Evolutionary conservation across 2,113 vertebrate species (phyloP).

Genomic region (Engystomops pustulosus): DNA sequence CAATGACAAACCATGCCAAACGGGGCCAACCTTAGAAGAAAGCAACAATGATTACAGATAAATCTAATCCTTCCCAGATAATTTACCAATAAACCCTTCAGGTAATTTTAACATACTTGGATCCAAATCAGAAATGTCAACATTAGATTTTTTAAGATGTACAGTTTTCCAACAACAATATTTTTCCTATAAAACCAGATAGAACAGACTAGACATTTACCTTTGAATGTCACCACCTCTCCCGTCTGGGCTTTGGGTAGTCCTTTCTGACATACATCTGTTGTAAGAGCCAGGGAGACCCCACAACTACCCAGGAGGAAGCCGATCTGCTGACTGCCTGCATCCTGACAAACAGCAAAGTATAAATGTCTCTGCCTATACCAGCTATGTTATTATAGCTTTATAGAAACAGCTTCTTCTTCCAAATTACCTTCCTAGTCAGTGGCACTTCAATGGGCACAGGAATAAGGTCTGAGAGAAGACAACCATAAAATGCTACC

Average conservation of each 20-base stretch:
- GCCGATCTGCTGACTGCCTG: slow-evolving; percentile 93
- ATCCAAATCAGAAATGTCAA: not conserved
- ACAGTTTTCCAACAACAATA: not conserved
- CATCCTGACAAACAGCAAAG: slow-evolving; percentile 77
- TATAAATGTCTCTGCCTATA: not conserved
- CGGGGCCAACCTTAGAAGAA: slow-evolving; percentile 86
- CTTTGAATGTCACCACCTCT: slow-evolving; percentile 93
- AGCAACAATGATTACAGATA: not conserved
- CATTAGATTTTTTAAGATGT: too few relatives aligned
- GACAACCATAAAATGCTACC: slow-evolving; percentile 96
- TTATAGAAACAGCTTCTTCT: too few relatives aligned
- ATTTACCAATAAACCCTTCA: not conserved
- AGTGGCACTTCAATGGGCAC: slow-evolving; percentile 96
- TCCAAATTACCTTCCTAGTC: slow-evolving; percentile 86
- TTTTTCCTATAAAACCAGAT: too few relatives aligned
- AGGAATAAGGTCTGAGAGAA: slow-evolving; percentile 91
- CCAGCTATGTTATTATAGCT: too few relatives aligned
- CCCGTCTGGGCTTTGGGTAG: slow-evolving; percentile 94
- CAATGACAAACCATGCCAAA: slow-evolving; percentile 93
- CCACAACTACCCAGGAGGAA: slow-evolving; percentile 95
- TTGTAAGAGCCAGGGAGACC: slow-evolving; percentile 90
- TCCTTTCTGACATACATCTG: slow-evolving; percentile 95
- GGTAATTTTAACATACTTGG: not conserved
- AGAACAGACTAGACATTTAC: too few relatives aligned
- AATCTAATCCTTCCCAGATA: not conserved